Evolutionary conservation across 2,113 vertebrate species (phyloP).

Genomic region (Poeciliopsis prolifica): DNA sequence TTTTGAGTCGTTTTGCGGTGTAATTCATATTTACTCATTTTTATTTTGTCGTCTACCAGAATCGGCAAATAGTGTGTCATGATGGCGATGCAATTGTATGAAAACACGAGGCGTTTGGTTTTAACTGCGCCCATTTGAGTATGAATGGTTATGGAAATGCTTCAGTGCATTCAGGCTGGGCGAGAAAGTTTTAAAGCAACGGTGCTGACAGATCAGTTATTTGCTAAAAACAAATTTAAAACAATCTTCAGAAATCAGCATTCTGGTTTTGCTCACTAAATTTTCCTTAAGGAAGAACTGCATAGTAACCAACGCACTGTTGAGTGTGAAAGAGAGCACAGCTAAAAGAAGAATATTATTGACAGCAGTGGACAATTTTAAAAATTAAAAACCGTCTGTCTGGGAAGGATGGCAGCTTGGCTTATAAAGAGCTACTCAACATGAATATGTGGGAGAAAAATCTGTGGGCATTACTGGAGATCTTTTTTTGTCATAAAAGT

Average conservation of each 20-base stretch:
- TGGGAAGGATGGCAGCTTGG: too few relatives aligned
- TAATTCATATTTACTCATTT: too few relatives aligned
- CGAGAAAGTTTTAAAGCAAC: background rate
- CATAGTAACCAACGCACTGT: background rate
- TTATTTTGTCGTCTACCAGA: too few relatives aligned
- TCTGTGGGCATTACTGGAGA: conserved; percentile 4
- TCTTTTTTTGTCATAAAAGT: conserved; percentile 15
- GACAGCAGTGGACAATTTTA: background rate
- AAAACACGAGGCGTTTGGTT: too few relatives aligned
- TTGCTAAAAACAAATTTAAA: background rate
- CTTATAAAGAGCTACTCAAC: background rate
- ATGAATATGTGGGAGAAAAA: conserved; percentile 22
- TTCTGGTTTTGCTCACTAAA: background rate
- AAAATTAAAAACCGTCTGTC: background rate
- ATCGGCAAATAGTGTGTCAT: too few relatives aligned
- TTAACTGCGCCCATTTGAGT: too few relatives aligned
- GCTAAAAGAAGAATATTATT: background rate
- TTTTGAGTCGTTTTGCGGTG: too few relatives aligned
- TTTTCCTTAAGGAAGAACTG: background rate
- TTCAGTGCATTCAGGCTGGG: background rate
- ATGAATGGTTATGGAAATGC: too few relatives aligned
- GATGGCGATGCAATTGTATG: too few relatives aligned
- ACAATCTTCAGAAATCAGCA: background rate
- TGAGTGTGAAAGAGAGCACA: background rate
- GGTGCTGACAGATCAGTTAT: background rate